A percentile compares a stretch with the other conserved stretches of the same genome.
Conservation (phyloP, 2,888 invertebrate species). For the Caenorhabditis becei region DNA sequence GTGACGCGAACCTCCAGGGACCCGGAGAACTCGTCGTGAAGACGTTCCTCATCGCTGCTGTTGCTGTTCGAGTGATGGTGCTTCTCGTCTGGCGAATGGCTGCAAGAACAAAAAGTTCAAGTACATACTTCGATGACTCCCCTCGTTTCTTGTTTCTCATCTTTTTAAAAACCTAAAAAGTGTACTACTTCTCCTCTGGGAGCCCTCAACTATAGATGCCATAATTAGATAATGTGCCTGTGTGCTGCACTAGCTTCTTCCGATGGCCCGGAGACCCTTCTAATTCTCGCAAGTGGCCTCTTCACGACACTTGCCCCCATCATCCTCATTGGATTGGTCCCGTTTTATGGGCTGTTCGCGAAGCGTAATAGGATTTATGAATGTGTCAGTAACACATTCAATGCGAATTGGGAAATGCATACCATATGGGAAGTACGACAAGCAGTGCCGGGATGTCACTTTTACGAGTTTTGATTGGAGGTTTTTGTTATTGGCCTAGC, state of each 20-base stretch:
- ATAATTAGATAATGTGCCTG: slow-evolving; percentile 57
- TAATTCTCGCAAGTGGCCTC: slow-evolving; percentile 36
- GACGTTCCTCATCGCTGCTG: slow-evolving; percentile 61
- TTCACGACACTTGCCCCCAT: slow-evolving; percentile 39
- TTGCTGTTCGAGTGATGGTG: slow-evolving; percentile 29
- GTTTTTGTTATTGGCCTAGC: background rate
- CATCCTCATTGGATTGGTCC: slow-evolving; percentile 11
- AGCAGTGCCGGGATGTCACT: background rate
- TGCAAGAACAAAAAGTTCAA: slow-evolving; percentile 34
- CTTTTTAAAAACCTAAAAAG: background rate
- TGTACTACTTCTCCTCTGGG: background rate
- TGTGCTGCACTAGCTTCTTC: slow-evolving; percentile 22
- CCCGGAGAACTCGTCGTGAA: slow-evolving; percentile 71
- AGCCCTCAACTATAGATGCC: slow-evolving; percentile 31
- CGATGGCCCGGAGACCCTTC: background rate
- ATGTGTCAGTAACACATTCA: slow-evolving; percentile 26
- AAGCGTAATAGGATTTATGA: slow-evolving; percentile 24
- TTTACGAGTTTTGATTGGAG: background rate
- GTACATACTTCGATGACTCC: background rate
- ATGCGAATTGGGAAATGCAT: slow-evolving; percentile 10
- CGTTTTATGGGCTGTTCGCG: slow-evolving; percentile 46
- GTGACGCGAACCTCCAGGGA: slow-evolving; percentile 66
- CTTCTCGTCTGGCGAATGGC: slow-evolving; percentile 53
- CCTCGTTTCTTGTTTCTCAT: background rate
- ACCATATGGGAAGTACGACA: slow-evolving; percentile 27